Conservation (phyloP, 2,888 invertebrate species). For the Acleris emargana region DNA sequence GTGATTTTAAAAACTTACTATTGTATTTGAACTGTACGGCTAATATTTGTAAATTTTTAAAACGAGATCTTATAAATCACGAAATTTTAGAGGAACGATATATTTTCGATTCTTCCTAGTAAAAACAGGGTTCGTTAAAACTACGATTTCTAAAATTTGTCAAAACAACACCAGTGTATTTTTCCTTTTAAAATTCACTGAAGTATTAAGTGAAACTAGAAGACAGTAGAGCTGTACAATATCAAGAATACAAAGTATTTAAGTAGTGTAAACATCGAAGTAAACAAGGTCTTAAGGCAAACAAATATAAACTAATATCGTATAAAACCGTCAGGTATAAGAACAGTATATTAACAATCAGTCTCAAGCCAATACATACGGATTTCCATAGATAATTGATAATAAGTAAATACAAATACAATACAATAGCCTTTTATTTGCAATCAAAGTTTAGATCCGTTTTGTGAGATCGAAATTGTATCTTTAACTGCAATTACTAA, state of each 20-base stretch:
- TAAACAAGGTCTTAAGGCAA: slow-evolving; percentile 43
- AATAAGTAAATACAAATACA: slow-evolving; percentile 53
- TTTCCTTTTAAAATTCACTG: slow-evolving; percentile 8
- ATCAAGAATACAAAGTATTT: slow-evolving; percentile 33
- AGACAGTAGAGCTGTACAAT: slow-evolving; percentile 24
- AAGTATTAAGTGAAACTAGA: slow-evolving; percentile 13
- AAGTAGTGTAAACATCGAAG: slow-evolving; percentile 26
- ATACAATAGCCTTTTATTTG: slow-evolving; percentile 45
- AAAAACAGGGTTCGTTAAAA: slow-evolving; percentile 4
- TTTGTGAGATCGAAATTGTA: neutral
- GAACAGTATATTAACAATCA: slow-evolving; percentile 71
- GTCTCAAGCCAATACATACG: slow-evolving; percentile 74
- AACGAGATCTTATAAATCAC: neutral
- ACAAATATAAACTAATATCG: slow-evolving; percentile 49
- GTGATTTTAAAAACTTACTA: slow-evolving; percentile 25
- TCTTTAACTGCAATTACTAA: slow-evolving; percentile 53
- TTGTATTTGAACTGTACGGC: neutral
- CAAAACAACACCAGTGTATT: neutral
- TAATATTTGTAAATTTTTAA: neutral
- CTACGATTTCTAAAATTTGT: neutral
- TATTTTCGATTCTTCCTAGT: neutral
- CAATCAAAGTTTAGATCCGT: slow-evolving; percentile 41
- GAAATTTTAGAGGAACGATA: slow-evolving; percentile 1
- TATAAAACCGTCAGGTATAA: slow-evolving; percentile 59
- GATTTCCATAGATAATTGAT: slow-evolving; percentile 55